Evolutionary conservation across 2,888 invertebrate genomes (phyloP).

Genomic region (Napeogenes inachia): DNA sequence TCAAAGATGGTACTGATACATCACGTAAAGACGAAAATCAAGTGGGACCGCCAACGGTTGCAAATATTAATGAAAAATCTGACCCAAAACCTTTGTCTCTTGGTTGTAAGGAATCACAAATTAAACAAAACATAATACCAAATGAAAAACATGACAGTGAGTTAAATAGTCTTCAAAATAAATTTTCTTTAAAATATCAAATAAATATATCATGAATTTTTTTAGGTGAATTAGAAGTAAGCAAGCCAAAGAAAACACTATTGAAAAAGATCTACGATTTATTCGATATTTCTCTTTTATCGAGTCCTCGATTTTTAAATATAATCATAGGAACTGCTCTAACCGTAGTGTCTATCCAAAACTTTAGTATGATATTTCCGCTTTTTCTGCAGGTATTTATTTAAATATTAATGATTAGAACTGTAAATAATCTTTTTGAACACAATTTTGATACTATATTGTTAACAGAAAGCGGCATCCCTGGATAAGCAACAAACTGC

Average conservation of each 20-base stretch:
- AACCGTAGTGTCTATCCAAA: slow-evolving; percentile 82
- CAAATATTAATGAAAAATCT: slow-evolving; percentile 37
- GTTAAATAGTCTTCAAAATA: slow-evolving; percentile 14
- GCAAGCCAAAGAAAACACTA: slow-evolving; percentile 36
- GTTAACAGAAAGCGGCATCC: slow-evolving; percentile 56
- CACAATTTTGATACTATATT: slow-evolving; percentile 9
- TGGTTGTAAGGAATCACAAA: slow-evolving; percentile 46
- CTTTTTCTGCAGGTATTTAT: slow-evolving; percentile 78
- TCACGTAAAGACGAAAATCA: slow-evolving; percentile 32
- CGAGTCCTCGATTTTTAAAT: slow-evolving; percentile 80
- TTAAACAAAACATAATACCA: slow-evolving; percentile 31
- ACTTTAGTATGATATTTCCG: slow-evolving; percentile 84
- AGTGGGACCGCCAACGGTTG: slow-evolving; percentile 34
- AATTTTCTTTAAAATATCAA: background rate
- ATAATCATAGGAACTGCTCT: slow-evolving; percentile 82
- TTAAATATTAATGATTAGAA: background rate
- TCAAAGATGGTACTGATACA: slow-evolving; percentile 43
- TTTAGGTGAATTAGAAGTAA: slow-evolving; percentile 39
- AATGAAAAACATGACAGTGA: slow-evolving; percentile 47
- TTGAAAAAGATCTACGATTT: slow-evolving; percentile 60
- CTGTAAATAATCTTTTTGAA: background rate
- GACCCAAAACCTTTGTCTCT: slow-evolving; percentile 40
- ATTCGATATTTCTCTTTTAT: slow-evolving; percentile 80
- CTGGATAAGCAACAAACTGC: slow-evolving; percentile 77
- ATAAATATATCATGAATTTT: slow-evolving; percentile 15